Evolutionary conservation across 2,797 vertebrate species (phyloP), one percentile per base, ranked within the genome.

Genomic region (Lacerta viridis): DNA sequence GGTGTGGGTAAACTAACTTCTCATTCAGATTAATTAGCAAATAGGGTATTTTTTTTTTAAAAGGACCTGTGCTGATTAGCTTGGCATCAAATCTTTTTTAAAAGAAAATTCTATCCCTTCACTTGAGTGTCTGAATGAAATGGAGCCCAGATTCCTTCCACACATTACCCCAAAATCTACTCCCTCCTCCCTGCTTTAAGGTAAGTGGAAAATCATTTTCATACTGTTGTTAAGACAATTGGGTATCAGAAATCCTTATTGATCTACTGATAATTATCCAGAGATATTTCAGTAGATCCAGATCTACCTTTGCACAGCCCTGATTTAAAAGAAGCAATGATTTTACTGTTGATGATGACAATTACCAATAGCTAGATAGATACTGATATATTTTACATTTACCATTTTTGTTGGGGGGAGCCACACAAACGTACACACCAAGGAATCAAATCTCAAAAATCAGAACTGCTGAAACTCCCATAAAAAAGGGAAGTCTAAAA

Each of bases 321-420:
- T 2, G 27, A 64, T 84, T 74, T 36, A 90, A 83, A 85, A 25
- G 18, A 88, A 77, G n/a, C 76, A 82, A 85, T 74, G 75, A 29
- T 87, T 80, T 79, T 68, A n/a, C 36, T 61, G 89, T 25, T 36
- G 55, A 55, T 33, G 41, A 87, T 90, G 82, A 90, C 80, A 25
- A 85, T 86, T 36, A 50, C 43, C 87, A 27, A 85, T n/a, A 86
- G 88, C 88, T 68, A 27, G 20, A 3, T 68, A 27, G 66, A 27
- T 2, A 9, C 20, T 20, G 64, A 6, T 20, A 23, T 11, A 71
- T 29, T 55, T 55, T 13, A 71, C 11, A 92, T 64, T 66, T 75
- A 5, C 36, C 43, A 0, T 74, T 91, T 75, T 27, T 89, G 4
- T 20, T 7, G 43, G 41, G 39, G 27, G 1, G 1, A 4, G 4